Evolutionary conservation across 2,797 vertebrate genomes (phyloP), one percentile per base, ranked within the genome.

Genomic region (Spea hammondii): DNA sequence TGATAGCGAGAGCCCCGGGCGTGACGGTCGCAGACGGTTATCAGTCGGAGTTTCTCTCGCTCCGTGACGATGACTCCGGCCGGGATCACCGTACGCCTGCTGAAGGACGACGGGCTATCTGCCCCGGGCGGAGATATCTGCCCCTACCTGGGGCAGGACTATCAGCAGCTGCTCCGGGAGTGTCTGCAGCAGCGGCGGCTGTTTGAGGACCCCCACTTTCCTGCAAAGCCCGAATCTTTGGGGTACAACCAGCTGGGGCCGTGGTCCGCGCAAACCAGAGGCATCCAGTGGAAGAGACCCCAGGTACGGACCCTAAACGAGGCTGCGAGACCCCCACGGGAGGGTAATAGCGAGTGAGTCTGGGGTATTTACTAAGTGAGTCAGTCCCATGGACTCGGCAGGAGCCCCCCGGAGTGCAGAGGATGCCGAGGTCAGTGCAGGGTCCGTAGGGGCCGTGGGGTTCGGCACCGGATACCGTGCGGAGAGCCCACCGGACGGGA

Each of bases 221-320:
- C 85, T 12, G 83, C 89, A 48, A 79, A 83, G 2, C 79, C 87
- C 0, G 79, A 83, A 4, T 85, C 89, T 5, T 82, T 89, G 47
- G 88, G 89, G 44, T 86, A 87, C 59, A 82, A 82, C 57, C 47
- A 84, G 47, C 81, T 89, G 71, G 87, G 86, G 4, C 86, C 85
- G 0, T 13, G 85, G 59, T 87, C 87, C 0, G 60, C 77, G 70
- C 79, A 82, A 17, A 84, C 83, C 59, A 82, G 83, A 69, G 83
- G 79, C 4, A 85, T 90, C 83, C 51, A 84, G 12, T 89, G 89
- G 88, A 85, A 74, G 84, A 83, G 88, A 45, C 89, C 89, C 4
- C 82, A 86, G 76, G 89, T 89, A 85, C 74, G 83, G 32, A 50
- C 5, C 14, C 17, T 8, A 6, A 11, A 49, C 17, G 46, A 13